Evolutionary conservation across 2,888 invertebrate species (phyloP), one percentile per base, ranked within the genome.

Genomic region (Macrophya annulata): DNA sequence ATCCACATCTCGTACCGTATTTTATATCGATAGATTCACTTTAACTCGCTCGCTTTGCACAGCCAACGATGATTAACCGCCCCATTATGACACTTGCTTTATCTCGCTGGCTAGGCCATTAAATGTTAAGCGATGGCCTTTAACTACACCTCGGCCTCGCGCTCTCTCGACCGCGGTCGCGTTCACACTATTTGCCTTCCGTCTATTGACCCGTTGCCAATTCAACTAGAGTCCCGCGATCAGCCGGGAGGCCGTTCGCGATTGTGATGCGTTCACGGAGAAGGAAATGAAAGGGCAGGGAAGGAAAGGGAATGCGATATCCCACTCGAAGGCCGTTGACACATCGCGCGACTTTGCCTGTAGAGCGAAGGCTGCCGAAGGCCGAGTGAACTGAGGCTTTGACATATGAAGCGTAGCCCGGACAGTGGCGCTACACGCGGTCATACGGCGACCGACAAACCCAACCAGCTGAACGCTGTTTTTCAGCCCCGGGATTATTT

Each of bases 181-280:
- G 82, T 25, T 82, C 25, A 25, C 40, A 65, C 51, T 55, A 31
- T 37, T 77, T 37, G 25, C 51, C 45, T 74, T 74, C 88, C 89
- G 88, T 87, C 89, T 91, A 91, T 91, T 90, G 91, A 91, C 91
- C 91, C 91, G 88, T 87, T 90, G 90, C 90, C 90, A 89, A 89
- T 85, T 89, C 59, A 79, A 79, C 59, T 68, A 55, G 25, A 82
- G 45, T 82, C 21, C 68, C 37, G 68, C 40, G 31, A 68, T 81
- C 65, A 59, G 55, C 59, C 55, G 79, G 59, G 79, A 48, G 48
- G 76, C 10, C 48, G 65, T 37, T 37, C 71, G n/a, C 71, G 40
- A 71, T 72, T 45, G 72, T 45, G 72, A 72, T 72, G 45, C 72
- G 72, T 45, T 72, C 72, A 72, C 72, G 72, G 72, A n/a, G 45